Evolutionary conservation across 2,888 invertebrate genomes (phyloP).

Genomic region (Aelia acuminata): DNA sequence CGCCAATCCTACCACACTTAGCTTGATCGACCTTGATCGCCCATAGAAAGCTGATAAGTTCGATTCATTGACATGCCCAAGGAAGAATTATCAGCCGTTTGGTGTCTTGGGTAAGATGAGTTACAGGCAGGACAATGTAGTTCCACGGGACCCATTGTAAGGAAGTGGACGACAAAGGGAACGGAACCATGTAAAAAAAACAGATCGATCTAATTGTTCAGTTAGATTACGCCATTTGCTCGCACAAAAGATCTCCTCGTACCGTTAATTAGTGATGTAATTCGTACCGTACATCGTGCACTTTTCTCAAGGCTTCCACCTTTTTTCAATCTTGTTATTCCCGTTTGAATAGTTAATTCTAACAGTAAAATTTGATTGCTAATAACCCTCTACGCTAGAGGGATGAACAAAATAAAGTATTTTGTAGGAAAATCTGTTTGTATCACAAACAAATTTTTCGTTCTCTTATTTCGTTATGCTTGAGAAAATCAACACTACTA

Average conservation of each 20-base stretch:
- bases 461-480: too few species aligned
- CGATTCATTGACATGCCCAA: neutral
- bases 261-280: constrained; percentile 45
- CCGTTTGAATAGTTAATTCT: too few species aligned
- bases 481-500: too few species aligned
- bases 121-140: neutral
- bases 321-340: too few species aligned
- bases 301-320: neutral
- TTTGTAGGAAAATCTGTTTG: too few species aligned
- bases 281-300: neutral
- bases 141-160: neutral
- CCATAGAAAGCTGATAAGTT: neutral
- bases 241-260: neutral
- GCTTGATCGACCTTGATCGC: neutral
- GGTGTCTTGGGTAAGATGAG: neutral
- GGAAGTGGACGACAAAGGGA: constrained; percentile 39
- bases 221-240: neutral
- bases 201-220: constrained; percentile 35
- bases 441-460: too few species aligned
- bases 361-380: too few species aligned
- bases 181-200: constrained; percentile 37
- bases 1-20: neutral
- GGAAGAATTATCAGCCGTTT: neutral
- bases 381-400: too few species aligned
- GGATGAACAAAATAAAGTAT: too few species aligned